These are phyloP conservation scores for Cuniculus paca DNA, from an alignment of 2,797 vertebrate genomes.

Conservation along the genomic window DNA sequence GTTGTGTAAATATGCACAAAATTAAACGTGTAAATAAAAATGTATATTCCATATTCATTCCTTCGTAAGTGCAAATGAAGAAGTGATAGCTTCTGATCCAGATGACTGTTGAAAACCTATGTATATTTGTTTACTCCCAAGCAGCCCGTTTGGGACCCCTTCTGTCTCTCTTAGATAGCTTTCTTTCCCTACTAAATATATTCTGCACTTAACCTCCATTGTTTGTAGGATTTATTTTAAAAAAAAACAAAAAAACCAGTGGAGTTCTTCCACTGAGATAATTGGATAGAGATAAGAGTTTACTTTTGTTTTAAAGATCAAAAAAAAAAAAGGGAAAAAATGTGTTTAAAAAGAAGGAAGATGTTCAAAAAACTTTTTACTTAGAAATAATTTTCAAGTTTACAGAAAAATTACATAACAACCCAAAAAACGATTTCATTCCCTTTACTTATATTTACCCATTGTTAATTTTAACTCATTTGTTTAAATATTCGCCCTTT, in stretches of 20 bases:
- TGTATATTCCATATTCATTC: neutral
- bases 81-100: neutral
- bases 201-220: no score
- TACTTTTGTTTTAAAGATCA: neutral
- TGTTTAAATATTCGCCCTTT: neutral
- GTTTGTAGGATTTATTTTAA: no score
- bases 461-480: conserved; percentile 42
- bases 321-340: no score
- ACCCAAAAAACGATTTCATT: neutral
- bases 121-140: neutral
- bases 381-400: conserved; percentile 60
- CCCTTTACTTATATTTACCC: neutral
- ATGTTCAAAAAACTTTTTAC: neutral
- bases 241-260: neutral
- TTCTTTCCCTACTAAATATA: no score
- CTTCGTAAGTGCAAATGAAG: neutral
- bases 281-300: neutral
- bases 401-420: conserved; percentile 52
- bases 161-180: no score
- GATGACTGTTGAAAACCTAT: neutral
- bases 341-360: neutral
- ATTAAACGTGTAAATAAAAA: neutral
- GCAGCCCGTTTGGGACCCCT: neutral
- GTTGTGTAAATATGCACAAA: neutral
- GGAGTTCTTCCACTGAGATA: neutral